phyloP scores from a whole-genome alignment of 2,113 vertebrate genomes.

The Vicugna pacos region DNA sequence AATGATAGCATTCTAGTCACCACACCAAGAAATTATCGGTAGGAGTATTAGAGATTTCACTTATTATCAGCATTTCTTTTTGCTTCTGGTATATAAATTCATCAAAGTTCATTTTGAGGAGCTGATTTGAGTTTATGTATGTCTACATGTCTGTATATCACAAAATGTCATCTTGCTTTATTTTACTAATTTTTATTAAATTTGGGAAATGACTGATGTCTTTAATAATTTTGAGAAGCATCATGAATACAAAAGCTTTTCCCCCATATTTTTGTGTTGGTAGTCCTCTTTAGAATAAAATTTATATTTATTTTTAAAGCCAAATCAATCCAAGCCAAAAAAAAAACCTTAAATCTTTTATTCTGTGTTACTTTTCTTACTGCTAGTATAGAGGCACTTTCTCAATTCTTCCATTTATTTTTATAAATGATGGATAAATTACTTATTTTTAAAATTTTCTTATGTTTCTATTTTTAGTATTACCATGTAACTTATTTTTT shows the following conservation, averaged over 20 bases:
- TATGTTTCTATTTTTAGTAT: background rate
- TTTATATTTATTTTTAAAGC: background rate
- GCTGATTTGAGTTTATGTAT: background rate
- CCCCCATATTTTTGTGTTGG: background rate
- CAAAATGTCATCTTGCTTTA: background rate
- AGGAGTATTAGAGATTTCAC: too few relatives aligned
- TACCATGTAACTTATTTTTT: background rate
- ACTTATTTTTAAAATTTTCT: background rate
- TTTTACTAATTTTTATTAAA: background rate
- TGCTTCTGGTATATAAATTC: background rate
- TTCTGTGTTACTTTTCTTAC: background rate
- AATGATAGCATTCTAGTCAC: background rate
- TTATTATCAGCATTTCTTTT: background rate
- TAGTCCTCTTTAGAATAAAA: background rate
- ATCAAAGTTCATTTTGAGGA: background rate
- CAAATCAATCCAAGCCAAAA: background rate
- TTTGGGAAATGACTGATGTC: background rate
- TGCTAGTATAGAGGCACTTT: background rate
- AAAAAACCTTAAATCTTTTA: background rate
- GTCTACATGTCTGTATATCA: background rate
- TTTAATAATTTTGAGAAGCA: background rate
- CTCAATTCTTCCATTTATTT: background rate
- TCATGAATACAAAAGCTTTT: background rate
- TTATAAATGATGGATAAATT: background rate
- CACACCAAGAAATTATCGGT: background rate